Evolutionary conservation across 2,888 invertebrate genomes (phyloP), one percentile per base, ranked within the genome.

Genomic region (Callyntrura sp.): DNA sequence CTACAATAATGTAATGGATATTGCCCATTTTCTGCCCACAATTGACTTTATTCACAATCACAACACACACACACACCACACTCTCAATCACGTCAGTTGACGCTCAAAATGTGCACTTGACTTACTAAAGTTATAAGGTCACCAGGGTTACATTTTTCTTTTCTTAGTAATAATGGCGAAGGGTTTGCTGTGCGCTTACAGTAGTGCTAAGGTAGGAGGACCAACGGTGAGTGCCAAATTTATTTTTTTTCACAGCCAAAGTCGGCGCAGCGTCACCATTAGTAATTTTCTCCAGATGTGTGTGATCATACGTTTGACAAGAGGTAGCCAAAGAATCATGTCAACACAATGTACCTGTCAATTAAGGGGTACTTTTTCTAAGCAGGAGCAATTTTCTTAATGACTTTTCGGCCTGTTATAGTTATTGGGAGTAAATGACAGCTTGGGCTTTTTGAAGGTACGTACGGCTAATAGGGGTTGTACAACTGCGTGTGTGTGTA

Each of bases 51-150:
- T 48, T 45, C 73, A 3, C 73, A 45, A 73, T 48, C 73, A 73
- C 62, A 11, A 25, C 11, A 60, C 48, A 17, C 20, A n/a, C n/a
- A n/a, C 11, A 23, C 23, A 73, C 23, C 48, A 35, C 45, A 23
- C 20, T 23, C 45, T 48, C 14, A 73, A 73, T 48, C 20, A 6
- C 48, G 73, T 45, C 45, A 73, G 45, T 73, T 11, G 17, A 73
- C 28, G n/a, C 73, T 48, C 20, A 14, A 17, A 28, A 35, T 78
- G 78, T 78, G 55, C 78, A 78, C 78, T 78, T 78, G 78, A 78
- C 78, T 78, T 78, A 78, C 55, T 55, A 78, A 55, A 55, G 78
- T 78, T 78, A 55, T 78, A 78, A 78, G 78, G 78, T 78, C 78
- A 55, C 8, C 78, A 78, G 17, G 78, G 78, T 78, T 78, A 73